Conservation (phyloP, 1,140 invertebrate species). For the Bactericera cockerelli region DNA sequence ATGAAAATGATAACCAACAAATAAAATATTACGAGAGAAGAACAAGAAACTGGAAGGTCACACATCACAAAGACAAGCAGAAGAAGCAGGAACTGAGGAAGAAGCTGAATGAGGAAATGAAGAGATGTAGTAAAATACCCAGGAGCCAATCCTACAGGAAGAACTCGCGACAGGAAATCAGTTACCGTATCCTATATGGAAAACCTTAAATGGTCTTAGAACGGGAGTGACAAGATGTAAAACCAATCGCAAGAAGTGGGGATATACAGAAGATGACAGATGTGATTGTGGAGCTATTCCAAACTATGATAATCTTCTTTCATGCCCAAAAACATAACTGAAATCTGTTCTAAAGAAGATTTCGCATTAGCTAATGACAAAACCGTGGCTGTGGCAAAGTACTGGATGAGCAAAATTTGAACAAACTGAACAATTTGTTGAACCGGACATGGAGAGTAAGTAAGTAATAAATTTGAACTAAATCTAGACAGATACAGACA, state of each 20-base stretch:
- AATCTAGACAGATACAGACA: too few relatives aligned
- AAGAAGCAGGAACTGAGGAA: too few relatives aligned
- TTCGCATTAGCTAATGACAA: background rate
- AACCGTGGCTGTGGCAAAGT: too few relatives aligned
- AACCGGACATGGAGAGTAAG: background rate
- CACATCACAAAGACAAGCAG: too few relatives aligned
- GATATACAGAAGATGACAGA: conserved; percentile 5
- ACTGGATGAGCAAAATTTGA: background rate
- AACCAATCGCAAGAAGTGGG: conserved; percentile 9
- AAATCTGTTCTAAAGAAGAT: background rate
- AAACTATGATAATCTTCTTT: background rate
- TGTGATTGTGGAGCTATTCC: background rate
- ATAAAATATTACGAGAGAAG: too few relatives aligned
- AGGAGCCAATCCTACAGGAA: background rate
- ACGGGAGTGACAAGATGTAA: conserved; percentile 9
- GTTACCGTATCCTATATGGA: background rate
- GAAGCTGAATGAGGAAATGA: too few relatives aligned
- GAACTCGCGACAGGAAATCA: background rate
- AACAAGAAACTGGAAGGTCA: too few relatives aligned
- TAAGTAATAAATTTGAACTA: background rate
- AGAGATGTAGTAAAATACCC: too few relatives aligned
- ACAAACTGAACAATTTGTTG: background rate
- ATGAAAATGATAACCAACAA: too few relatives aligned
- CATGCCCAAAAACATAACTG: background rate
- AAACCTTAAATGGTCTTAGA: conserved; percentile 6